These are phyloP conservation scores for Probosciger aterrimus DNA, from an alignment of 2,113 vertebrate genomes.

Conservation along the genomic window DNA sequence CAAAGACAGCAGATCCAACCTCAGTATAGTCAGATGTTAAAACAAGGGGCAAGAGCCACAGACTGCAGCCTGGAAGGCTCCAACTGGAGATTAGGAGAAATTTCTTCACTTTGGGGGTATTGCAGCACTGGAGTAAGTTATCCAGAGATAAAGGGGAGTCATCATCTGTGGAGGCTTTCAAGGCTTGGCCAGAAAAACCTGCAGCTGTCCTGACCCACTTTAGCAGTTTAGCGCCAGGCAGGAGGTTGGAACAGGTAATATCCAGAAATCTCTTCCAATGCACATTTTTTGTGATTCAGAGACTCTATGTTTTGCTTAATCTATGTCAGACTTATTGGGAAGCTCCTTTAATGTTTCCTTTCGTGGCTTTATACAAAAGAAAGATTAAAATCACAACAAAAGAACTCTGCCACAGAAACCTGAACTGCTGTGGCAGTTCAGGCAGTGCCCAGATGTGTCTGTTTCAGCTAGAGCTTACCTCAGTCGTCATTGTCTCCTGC, in stretches of 20 bases:
- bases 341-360: not conserved
- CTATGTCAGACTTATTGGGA: not conserved
- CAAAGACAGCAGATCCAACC: not conserved
- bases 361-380: not conserved
- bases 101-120: not conserved
- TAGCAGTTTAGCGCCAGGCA: not conserved
- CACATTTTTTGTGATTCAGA: not conserved
- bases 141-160: not conserved
- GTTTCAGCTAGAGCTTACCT: not conserved
- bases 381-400: not conserved
- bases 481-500: not conserved
- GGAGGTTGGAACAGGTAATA: not conserved
- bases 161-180: not conserved
- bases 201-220: not conserved
- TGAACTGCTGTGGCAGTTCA: not conserved
- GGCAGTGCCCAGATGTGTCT: not conserved
- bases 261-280: not conserved
- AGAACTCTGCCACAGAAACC: not conserved
- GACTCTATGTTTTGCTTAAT: not conserved
- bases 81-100: not conserved
- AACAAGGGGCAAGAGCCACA: not conserved
- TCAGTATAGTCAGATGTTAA: not conserved
- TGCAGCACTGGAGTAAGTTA: not conserved
- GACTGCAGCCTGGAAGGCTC: not conserved
- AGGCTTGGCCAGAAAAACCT: not conserved